Evolutionary conservation across 1,140 invertebrate genomes (phyloP).

Genomic region (Schlechtendalia chinensis): DNA sequence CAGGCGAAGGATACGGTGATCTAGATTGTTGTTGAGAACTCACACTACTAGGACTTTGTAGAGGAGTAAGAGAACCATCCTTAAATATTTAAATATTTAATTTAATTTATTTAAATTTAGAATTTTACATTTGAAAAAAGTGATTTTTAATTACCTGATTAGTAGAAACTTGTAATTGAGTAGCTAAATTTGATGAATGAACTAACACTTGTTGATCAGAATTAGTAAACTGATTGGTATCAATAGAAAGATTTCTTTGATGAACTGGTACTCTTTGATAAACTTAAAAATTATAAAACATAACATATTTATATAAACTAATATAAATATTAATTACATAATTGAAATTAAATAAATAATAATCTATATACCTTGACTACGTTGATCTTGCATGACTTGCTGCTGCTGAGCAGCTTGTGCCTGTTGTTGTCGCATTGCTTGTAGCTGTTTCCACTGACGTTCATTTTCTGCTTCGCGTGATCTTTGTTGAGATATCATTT

Average conservation of each 20-base stretch:
- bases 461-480: slow-evolving; percentile 78
- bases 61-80: slow-evolving; percentile 46
- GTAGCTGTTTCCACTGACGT: slow-evolving; percentile 81
- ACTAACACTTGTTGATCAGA: slow-evolving; percentile 53
- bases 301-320: slow-evolving; percentile 5
- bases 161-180: slow-evolving; percentile 62
- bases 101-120: not conserved
- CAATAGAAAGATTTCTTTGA: slow-evolving; percentile 40
- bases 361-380: slow-evolving; percentile 56
- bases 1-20: slow-evolving; percentile 54
- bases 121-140: not conserved
- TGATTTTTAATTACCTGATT: slow-evolving; percentile 41
- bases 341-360: not conserved
- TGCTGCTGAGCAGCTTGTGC: slow-evolving; percentile 73
- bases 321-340: not conserved
- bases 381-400: slow-evolving; percentile 73
- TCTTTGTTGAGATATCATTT: slow-evolving; percentile 63
- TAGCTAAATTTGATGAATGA: slow-evolving; percentile 56
- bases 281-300: slow-evolving; percentile 14
- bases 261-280: slow-evolving; percentile 42
- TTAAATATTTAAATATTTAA: not conserved
- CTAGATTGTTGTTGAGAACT: slow-evolving; percentile 45
- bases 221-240: slow-evolving; percentile 51
- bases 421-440: slow-evolving; percentile 75
- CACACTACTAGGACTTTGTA: slow-evolving; percentile 42